Conservation (phyloP, 1,140 invertebrate genomes). For the Drosophila asahinai region DNA sequence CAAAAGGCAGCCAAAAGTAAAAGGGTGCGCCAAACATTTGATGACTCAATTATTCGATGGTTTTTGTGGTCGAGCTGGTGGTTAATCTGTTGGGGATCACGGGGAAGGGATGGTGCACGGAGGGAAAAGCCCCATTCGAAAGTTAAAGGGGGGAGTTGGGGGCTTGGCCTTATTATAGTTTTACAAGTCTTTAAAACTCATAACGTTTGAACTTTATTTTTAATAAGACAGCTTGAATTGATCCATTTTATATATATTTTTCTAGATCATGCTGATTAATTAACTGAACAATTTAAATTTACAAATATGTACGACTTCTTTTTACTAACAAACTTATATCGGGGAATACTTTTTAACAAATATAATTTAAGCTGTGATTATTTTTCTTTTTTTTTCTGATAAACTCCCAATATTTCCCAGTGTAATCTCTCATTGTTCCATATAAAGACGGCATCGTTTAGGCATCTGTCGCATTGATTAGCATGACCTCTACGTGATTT, state of each 20-base stretch:
- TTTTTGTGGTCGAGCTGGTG: slow-evolving; percentile 61
- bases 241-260: neutral
- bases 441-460: slow-evolving; percentile 11
- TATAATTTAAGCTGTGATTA: too few relatives aligned
- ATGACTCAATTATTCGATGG: slow-evolving; percentile 81
- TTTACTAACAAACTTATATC: too few relatives aligned
- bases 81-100: slow-evolving; percentile 22
- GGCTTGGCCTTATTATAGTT: too few relatives aligned
- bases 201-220: too few relatives aligned
- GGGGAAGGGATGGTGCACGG: slow-evolving; percentile 1
- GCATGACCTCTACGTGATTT: slow-evolving; percentile 56
- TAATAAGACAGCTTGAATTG: neutral
- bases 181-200: too few relatives aligned
- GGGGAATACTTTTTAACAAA: too few relatives aligned
- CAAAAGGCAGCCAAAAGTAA: slow-evolving; percentile 41
- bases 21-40: slow-evolving; percentile 70
- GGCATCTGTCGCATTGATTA: slow-evolving; percentile 54
- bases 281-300: too few relatives aligned
- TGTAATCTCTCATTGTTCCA: neutral
- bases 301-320: too few relatives aligned
- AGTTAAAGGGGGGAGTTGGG: neutral
- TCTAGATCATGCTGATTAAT: too few relatives aligned
- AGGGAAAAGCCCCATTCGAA: neutral
- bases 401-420: neutral
- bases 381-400: too few relatives aligned